phyloP scores from a whole-genome alignment of 2,113 vertebrate genomes.

The Oryzias woworae region DNA sequence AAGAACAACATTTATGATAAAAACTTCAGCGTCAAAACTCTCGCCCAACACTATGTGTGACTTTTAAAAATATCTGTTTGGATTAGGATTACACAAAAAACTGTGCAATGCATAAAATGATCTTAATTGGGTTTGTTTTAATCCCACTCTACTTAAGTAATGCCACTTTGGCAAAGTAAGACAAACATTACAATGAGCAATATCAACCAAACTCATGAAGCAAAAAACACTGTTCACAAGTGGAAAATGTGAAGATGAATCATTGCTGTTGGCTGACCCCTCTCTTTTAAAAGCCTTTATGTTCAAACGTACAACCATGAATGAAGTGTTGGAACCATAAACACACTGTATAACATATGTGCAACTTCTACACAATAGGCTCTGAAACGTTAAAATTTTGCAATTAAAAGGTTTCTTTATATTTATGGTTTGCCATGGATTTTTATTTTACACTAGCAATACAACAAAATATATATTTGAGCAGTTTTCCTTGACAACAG shows the following conservation, averaged over 20 bases:
- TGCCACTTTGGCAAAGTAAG: conserved; percentile 65
- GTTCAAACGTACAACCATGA: conserved; percentile 84
- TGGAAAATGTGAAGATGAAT: conserved; percentile 80
- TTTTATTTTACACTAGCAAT: conserved; percentile 98
- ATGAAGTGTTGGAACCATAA: conserved; percentile 87
- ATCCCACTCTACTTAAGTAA: conserved; percentile 63
- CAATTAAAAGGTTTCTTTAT: conserved; percentile 90
- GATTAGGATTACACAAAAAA: conserved; percentile 64
- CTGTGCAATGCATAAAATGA: conserved; percentile 70
- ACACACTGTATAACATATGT: conserved; percentile 87
- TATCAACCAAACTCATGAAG: conserved; percentile 62
- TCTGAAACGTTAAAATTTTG: conserved; percentile 90
- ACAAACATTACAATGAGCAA: conserved; percentile 65
- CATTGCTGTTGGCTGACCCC: conserved; percentile 64
- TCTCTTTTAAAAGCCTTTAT: conserved; percentile 55
- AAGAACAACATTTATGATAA: conserved; percentile 86
- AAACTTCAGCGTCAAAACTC: conserved; percentile 83
- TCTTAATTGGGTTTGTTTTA: conserved; percentile 46
- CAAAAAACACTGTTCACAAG: conserved; percentile 77
- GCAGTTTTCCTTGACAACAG: conserved; percentile 94
- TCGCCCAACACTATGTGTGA: conserved; percentile 72
- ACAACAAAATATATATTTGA: conserved; percentile 99
- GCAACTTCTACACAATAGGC: conserved; percentile 94
- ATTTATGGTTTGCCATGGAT: conserved; percentile 89
- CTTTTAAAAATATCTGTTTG: conserved; percentile 78